Evolutionary conservation across 2,113 vertebrate species (phyloP).

Genomic region (Cryptomyrus ogoouensis): DNA sequence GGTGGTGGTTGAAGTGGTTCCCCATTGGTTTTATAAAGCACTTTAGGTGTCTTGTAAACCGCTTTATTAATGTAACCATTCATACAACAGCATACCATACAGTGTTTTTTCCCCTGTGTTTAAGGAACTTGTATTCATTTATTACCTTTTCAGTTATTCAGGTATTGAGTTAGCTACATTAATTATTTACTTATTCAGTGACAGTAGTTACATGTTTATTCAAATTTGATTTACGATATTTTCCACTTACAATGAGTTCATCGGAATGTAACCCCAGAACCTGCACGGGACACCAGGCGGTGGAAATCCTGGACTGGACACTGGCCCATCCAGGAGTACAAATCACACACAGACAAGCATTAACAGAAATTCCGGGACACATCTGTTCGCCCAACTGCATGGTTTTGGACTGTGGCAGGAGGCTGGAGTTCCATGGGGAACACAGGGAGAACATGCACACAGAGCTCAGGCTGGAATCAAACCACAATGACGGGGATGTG

Average conservation of each 20-base stretch:
- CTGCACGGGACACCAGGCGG: neutral
- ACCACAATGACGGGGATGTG: neutral
- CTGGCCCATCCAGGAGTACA: neutral
- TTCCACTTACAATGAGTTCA: neutral
- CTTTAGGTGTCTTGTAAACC: no score
- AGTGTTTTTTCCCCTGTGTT: no score
- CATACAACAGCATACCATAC: no score
- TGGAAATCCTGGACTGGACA: neutral
- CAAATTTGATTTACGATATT: neutral
- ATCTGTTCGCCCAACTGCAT: neutral
- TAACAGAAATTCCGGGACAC: neutral
- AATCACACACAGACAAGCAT: neutral
- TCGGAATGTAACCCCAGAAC: neutral
- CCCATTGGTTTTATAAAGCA: no score
- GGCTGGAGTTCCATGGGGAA: neutral
- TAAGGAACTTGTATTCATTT: no score
- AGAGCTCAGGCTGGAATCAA: neutral
- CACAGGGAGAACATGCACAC: neutral
- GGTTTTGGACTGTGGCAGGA: neutral
- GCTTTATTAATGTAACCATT: no score
- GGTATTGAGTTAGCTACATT: no score
- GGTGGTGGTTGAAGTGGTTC: no score
- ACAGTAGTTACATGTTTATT: neutral
- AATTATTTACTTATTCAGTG: no score
- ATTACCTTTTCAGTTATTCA: no score